These are phyloP conservation scores for Hydrophis major DNA, from an alignment of 2,797 vertebrate species.

Conservation along the genomic window DNA sequence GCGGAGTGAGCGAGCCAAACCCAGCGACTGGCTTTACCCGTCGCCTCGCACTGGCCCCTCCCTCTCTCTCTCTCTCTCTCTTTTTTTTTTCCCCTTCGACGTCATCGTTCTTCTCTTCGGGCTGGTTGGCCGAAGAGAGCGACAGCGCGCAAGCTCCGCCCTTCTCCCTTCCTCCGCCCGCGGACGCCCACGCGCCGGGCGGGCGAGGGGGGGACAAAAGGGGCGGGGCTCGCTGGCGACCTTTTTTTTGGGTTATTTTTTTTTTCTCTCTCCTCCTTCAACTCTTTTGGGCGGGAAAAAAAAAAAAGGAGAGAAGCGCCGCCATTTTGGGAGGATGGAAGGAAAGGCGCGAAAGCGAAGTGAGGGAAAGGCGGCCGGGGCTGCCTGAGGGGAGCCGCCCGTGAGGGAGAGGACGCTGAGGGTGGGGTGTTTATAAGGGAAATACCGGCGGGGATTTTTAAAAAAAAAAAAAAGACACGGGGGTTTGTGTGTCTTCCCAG, in stretches of 20 bases:
- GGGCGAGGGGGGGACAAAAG: not conserved
- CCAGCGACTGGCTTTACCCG: constrained; percentile 20
- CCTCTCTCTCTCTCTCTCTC: too few species aligned
- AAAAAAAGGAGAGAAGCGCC: not conserved
- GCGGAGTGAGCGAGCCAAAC: not conserved
- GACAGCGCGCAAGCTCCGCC: not conserved
- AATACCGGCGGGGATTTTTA: too few species aligned
- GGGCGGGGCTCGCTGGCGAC: not conserved
- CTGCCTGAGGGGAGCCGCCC: not conserved
- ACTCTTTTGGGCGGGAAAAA: too few species aligned
- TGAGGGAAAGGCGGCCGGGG: not conserved
- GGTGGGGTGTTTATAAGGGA: not conserved
- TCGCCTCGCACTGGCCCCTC: constrained; percentile 10
- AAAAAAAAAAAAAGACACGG: too few species aligned
- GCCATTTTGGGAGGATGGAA: not conserved
- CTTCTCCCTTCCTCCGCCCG: not conserved
- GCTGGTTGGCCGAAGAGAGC: not conserved
- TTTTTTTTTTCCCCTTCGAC: not conserved
- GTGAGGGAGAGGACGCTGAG: not conserved
- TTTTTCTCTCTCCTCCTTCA: not conserved
- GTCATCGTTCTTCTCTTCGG: not conserved
- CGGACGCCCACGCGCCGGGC: not conserved
- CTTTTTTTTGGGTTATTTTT: not conserved
- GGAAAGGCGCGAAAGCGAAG: not conserved
- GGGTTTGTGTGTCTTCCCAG: not conserved